Base-by-base conservation (phyloP, 2,888 invertebrate species). In the Thysanoteuthis rhombus region DNA sequence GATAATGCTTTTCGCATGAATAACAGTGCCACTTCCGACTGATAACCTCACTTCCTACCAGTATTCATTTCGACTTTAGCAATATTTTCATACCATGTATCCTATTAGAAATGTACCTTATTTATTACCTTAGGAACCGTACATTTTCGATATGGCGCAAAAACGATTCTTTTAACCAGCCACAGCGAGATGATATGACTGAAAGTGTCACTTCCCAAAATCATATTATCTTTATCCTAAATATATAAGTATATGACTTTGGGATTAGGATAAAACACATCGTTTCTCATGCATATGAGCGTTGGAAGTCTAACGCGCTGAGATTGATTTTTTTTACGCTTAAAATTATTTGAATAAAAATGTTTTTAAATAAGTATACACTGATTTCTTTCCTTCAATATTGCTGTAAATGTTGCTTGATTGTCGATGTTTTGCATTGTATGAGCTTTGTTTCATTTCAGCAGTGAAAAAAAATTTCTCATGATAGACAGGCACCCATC, bases 271-370 rank as follows among this genome's bases (percentile, higher is more conserved):
- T 36, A 75, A 75, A 75, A 6, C 28, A 75, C n/a, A 75, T 36
- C 22, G 16, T 75, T n/a, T 75, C n/a, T 36, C n/a, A 75, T 75
- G 0, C n/a, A n/a, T 36, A 8, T n/a, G 16, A 12, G n/a, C 75
- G 58, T 32, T 58, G 32, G 58, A 58, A 58, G 6, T 58, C 28
- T 58, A 58, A 58, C 28, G 58, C 32, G 28, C 28, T 58, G 28
- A 28, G 75, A 16, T 36, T 16, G n/a, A 75, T n/a, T 75, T 75
- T 32, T 58, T 75, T 75, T n/a, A 75, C 3, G 75, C 75, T 75
- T 75, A n/a, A 75, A n/a, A 75, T 75, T 75, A 75, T 75, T 75
- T 75, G 75, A 75, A 75, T 75, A 75, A 75, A 75, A 75, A 75
- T 12, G 10, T 75, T 75, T 75, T 75, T 75, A 75, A 75, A 75